Evolutionary conservation across 2,888 invertebrate genomes (phyloP), one percentile per base, ranked within the genome.

Genomic region (Meganola albula): DNA sequence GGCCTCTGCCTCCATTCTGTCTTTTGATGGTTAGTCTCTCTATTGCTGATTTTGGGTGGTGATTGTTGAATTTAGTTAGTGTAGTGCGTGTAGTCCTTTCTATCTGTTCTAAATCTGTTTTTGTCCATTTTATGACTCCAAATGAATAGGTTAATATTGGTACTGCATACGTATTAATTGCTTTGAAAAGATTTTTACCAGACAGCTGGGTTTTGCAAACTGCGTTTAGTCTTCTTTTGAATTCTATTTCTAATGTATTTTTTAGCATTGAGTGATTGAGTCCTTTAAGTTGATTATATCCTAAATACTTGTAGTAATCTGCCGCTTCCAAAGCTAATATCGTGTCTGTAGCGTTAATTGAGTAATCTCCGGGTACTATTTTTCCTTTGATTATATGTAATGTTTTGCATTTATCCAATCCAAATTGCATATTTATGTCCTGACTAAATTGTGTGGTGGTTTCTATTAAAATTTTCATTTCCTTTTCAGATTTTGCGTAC

Each of bases 231-330:
- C n/a, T n/a, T n/a, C n/a, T n/a, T n/a, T n/a, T n/a, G 10, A 11
- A 27, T n/a, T 27, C 27, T 10, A 11, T 27, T n/a, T 9, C 20
- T 10, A 27, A 10, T 10, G 10, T 18, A 9, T 10, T 16, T 27
- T 18, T 27, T 3, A 27, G 5, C 6, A 2, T 18, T 13, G 4
- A n/a, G n/a, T n/a, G n/a, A n/a, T n/a, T n/a, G n/a, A n/a, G n/a
- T n/a, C n/a, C n/a, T n/a, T n/a, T n/a, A 7, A 25, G n/a, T 28
- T 46, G 43, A 4, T 31, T 24, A 9, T 38, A 43, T 12, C 46
- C 46, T 31, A 47, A 28, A 21, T 47, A 43, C 34, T 43, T 47
- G 12, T 47, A 47, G 2, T 34, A 7, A 6, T 45, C 41, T 1
- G 9, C 34, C 5, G 34, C 12, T 27, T 42, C 35, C 31, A 42